phyloP scores from a whole-genome alignment of 1,140 invertebrate species.

The Eriocheir sinensis region DNA sequence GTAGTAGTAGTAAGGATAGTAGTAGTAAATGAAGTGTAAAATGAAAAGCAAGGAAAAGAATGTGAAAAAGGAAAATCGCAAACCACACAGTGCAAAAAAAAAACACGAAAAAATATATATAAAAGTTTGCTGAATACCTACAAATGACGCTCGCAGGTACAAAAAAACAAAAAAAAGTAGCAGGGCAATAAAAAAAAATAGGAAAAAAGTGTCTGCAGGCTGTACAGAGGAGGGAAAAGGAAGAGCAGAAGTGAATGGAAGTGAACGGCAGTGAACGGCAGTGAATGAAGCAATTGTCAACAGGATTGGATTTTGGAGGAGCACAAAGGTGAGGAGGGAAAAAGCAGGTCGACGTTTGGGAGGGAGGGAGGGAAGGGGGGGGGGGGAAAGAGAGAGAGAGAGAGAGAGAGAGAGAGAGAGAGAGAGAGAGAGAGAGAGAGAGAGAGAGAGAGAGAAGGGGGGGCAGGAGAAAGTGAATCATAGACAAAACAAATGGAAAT shows the following conservation, averaged over 20 bases:
- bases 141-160: no score
- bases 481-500: background rate
- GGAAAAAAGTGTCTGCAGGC: background rate
- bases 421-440: background rate
- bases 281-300: background rate
- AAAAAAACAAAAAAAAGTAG: no score
- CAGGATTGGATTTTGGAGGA: background rate
- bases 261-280: no score
- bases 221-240: no score
- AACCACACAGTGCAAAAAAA: background rate
- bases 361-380: background rate
- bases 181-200: background rate
- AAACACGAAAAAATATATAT: background rate
- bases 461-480: background rate
- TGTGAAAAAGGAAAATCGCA: background rate
- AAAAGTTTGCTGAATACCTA: background rate
- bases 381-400: background rate
- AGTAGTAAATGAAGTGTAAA: no score
- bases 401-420: background rate
- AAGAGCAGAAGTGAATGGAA: no score
- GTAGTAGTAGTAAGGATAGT: no score
- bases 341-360: background rate
- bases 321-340: background rate
- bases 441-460: background rate
- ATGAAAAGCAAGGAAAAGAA: background rate